These are phyloP conservation scores for Eufriesea mexicana DNA, from an alignment of 1,140 invertebrate species.

Conservation along the genomic window DNA sequence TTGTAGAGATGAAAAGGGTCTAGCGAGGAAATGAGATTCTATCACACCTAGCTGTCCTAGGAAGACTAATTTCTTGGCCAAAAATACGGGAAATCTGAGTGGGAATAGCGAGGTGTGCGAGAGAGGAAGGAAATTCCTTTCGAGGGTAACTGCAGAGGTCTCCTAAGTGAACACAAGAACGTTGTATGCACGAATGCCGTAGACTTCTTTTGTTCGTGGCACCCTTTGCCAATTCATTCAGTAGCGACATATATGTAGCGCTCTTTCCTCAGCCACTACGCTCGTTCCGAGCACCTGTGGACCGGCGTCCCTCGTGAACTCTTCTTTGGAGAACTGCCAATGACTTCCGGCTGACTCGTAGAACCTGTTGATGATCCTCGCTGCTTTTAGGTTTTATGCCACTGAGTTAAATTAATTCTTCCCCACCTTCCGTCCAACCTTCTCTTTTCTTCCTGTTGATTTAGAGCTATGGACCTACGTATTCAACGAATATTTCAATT, in stretches of 20 bases:
- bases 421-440: background rate
- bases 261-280: slow-evolving; percentile 35
- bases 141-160: slow-evolving; percentile 4
- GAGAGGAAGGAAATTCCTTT: slow-evolving; percentile 15
- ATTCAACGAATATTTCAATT: background rate
- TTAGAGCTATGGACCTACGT: too few relatives aligned
- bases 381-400: slow-evolving; percentile 14
- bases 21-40: background rate
- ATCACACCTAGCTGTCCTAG: background rate
- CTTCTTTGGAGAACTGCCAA: slow-evolving; percentile 73
- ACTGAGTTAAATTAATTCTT: slow-evolving; percentile 27
- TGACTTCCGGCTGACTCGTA: slow-evolving; percentile 72
- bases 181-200: slow-evolving; percentile 17
- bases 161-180: slow-evolving; percentile 25
- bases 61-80: background rate
- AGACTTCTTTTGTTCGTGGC: slow-evolving; percentile 36
- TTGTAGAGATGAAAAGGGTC: too few relatives aligned
- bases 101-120: background rate
- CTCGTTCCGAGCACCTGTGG: slow-evolving; percentile 71
- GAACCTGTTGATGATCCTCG: slow-evolving; percentile 76
- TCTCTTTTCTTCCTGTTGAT: background rate
- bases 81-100: background rate
- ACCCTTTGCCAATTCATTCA: slow-evolving; percentile 40
- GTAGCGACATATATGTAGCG: slow-evolving; percentile 28
- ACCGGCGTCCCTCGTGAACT: slow-evolving; percentile 43